Percentiles rank a stretch among this genome's conserved stretches.
Evolutionary conservation across 2,888 invertebrate genomes (phyloP).

Genomic region (Tridacna crocea): DNA sequence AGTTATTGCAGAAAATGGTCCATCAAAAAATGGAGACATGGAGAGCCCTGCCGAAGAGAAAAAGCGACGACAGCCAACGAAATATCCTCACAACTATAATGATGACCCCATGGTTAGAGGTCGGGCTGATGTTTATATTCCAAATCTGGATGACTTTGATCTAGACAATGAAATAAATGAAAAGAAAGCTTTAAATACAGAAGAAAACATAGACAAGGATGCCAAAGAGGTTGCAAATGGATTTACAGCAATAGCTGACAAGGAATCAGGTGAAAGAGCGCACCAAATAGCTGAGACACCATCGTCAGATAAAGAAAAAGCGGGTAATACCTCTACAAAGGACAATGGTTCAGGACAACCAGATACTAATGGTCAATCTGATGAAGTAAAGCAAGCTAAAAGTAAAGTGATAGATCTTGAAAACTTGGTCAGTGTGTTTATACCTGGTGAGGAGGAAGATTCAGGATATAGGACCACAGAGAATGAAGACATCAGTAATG

Average conservation of each 20-base stretch:
- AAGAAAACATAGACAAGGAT: not conserved
- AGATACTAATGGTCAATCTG: not conserved
- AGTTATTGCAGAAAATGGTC: not conserved
- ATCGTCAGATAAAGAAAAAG: not conserved
- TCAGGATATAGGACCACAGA: not conserved
- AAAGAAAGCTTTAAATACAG: not conserved
- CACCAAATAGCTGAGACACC: not conserved
- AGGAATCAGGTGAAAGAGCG: not conserved
- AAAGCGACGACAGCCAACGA: conserved; percentile 14
- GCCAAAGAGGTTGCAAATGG: not conserved
- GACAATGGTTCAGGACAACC: no score
- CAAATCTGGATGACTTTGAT: conserved; percentile 11
- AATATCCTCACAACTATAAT: conserved; percentile 26
- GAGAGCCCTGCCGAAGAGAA: conserved; percentile 12
- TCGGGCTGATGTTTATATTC: conserved; percentile 10
- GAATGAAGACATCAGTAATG: not conserved
- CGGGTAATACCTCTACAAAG: not conserved
- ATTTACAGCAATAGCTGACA: not conserved
- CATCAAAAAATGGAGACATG: conserved; percentile 23
- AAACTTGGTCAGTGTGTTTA: conserved; percentile 33
- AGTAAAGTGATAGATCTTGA: not conserved
- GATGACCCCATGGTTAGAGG: conserved; percentile 36
- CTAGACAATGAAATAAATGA: conserved; percentile 1
- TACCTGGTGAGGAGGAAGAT: conserved; percentile 29
- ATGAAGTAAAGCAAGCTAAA: not conserved